Base-by-base conservation (phyloP, 2,797 vertebrate genomes). In the Lophotriccus pileatus region DNA sequence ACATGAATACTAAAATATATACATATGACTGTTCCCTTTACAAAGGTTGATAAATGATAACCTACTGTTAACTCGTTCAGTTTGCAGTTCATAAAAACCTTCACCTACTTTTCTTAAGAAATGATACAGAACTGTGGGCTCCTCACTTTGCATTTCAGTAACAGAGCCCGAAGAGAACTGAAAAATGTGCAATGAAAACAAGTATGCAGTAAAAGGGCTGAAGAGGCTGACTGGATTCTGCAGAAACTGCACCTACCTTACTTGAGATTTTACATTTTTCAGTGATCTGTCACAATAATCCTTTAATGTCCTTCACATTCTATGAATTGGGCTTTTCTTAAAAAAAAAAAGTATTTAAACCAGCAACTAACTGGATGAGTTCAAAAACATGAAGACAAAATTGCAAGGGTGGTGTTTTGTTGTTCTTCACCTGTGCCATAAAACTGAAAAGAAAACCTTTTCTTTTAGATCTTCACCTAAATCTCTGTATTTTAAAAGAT, bases 241-340 rank as follows among this genome's bases (percentile, higher is more conserved):
- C 64, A 90, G 60, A 79, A 89, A 50, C 9, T 10, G 20, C 15
- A 30, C 24, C 27, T 53, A 47, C 14, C 56, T 50, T 44, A 30
- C 13, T 34, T 67, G 25, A 52, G 27, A 68, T 78, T 60, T 37
- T 28, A 47, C 5, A 20, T n/a, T 91, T 67, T 88, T 46, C 34
- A 34, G 6, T 21, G 28, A 55, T 36, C 14, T 0, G 0, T n/a
- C n/a, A 39, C 47, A 58, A 44, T 1, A 52, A 12, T 27, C 11
- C 44, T 69, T 78, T 59, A 12, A 23, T 11, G 17, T 64, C 23
- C 25, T 63, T 67, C 41, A 84, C 22, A 43, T n/a, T 52, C 28
- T 56, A 63, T 17, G 17, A 66, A 18, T 27, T 63, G 19, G 17
- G 3, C 5, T 24, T 59, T 53, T 56, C 5, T 44, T 11, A 8